A percentile compares a stretch with the other conserved stretches of the same genome.
These are phyloP conservation scores for Arctia plantaginis DNA, from an alignment of 2,888 invertebrate species.

Conservation along the genomic window DNA sequence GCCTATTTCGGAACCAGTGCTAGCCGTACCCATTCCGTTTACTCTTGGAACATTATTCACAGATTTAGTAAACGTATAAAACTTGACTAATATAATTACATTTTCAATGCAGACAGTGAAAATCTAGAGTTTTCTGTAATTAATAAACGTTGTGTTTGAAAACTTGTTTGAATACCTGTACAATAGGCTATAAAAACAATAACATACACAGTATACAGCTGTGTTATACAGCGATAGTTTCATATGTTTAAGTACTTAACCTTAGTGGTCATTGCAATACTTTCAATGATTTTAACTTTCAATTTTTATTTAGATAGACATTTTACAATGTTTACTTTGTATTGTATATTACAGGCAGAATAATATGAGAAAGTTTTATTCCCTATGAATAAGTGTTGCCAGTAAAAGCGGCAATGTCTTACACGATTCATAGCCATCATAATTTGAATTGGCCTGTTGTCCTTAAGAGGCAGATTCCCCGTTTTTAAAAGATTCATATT, in stretches of 20 bases:
- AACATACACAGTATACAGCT: background rate
- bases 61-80: background rate
- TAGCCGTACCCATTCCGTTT: no score
- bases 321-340: background rate
- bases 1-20: background rate
- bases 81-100: background rate
- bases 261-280: background rate
- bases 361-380: background rate
- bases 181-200: background rate
- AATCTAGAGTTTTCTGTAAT: background rate
- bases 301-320: background rate
- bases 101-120: background rate
- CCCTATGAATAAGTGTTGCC: background rate
- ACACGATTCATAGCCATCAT: background rate
- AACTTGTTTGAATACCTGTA: conserved; percentile 1
- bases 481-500: no score
- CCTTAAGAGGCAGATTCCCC: no score
- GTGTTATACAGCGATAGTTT: background rate
- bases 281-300: conserved; percentile 3
- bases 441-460: background rate
- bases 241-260: background rate
- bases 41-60: no score
- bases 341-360: background rate
- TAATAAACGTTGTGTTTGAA: background rate
- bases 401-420: background rate